Evolutionary conservation across 2,113 vertebrate genomes (phyloP).

Genomic region (Litocranius walleri): DNA sequence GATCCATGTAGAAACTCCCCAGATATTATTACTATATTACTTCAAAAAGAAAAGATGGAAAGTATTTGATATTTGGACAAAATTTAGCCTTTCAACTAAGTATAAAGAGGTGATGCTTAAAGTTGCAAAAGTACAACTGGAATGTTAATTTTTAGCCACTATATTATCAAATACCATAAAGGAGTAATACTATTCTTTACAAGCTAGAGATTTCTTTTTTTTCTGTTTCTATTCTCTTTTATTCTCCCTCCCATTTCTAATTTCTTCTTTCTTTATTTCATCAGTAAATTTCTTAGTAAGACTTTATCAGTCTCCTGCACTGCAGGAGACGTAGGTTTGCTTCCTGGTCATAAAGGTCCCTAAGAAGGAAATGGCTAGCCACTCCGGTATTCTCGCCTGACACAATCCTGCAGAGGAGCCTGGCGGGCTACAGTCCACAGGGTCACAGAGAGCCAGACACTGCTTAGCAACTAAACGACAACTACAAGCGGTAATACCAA

Average conservation of each 20-base stretch:
- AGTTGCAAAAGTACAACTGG: not conserved
- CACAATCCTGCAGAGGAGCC: not conserved
- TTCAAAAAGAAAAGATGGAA: not conserved
- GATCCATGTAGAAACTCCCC: not conserved
- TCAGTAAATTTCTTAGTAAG: not conserved
- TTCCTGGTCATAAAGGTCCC: not conserved
- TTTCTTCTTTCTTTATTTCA: not conserved
- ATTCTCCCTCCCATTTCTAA: not conserved
- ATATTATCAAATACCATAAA: not conserved
- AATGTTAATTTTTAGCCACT: not conserved
- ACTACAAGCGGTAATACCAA: not conserved
- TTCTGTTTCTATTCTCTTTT: not conserved
- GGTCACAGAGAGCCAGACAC: not conserved
- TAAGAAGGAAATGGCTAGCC: not conserved
- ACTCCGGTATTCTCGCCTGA: rapidly evolving
- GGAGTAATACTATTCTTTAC: not conserved
- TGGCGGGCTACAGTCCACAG: not conserved
- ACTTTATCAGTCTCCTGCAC: not conserved
- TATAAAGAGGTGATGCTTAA: not conserved
- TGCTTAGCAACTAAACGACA: not conserved
- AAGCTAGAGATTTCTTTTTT: not conserved
- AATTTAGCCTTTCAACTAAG: not conserved
- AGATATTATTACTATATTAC: not conserved
- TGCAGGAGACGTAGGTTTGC: rapidly evolving
- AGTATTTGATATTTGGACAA: not conserved